Evolutionary conservation across 37 sponge, comb jelly and placozoan species (phyloP), one percentile per base, ranked within the genome.

Genomic region (Eunapius fragilis): DNA sequence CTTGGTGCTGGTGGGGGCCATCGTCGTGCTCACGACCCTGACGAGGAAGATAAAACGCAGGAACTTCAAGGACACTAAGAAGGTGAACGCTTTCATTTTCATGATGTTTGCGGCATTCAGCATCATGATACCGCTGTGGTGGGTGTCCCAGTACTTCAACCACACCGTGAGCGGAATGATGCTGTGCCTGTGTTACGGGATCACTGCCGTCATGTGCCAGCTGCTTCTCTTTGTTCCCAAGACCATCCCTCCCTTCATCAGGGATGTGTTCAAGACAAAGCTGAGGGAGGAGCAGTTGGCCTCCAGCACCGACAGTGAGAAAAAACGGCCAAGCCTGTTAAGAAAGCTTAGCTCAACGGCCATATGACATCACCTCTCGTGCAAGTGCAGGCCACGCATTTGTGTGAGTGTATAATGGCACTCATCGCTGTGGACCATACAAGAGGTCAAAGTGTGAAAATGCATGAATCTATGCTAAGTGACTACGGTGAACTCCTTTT

Each of bases 211-310:
- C 0, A 67, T 80, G 7, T 80, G 80, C 27, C 80, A 80, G 37
- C 67, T 80, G 24, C 36, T 87, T 0, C 80, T 87, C 25, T 87
- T 87, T 58, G 68, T 73, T 30, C 87, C 74, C 24, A 80, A 80
- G n/a, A 36, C 80, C 10, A 13, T 45, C 27, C 71, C 80, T 31
- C 87, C 30, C 19, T 86, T 32, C 58, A 58, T 58, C 58, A 58
- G 58, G 22, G 58, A 58, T 17, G 58, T 58, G 58, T 33, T 33
- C 25, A 33, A 36, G 75, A 36, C 25, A 25, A 36, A 75, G 11
- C 25, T 33, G 31, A 36, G 2, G 75, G 75, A 31, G 25, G 75
- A 30, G 25, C 32, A 31, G 75, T 25, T 58, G 14, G 58, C 58
- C 58, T 58, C 58, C 22, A 58, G 58, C 22, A 58, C 58, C 14